Evolutionary conservation across 1,140 invertebrate genomes (phyloP), one percentile per base, ranked within the genome.

Genomic region (Drosophila simulans): DNA sequence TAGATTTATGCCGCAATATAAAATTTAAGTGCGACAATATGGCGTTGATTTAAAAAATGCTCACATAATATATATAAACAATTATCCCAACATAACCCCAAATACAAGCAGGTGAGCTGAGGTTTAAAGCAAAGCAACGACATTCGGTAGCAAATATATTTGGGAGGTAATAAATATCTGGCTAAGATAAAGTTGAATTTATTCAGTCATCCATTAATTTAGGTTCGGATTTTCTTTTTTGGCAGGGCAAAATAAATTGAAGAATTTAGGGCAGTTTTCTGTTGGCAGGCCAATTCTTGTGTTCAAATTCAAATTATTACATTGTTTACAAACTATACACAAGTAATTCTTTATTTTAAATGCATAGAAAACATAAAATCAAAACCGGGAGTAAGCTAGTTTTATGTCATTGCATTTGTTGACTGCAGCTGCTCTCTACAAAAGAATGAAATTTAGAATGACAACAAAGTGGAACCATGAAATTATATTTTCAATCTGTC

Each of bases 1-100:
- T 77, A 77, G 81, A 85, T 85, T 85, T 85, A 85, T 85, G 81
- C 77, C 54, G 48, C 81, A 71, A 85, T 77, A 85, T 85, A 85
- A 85, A 86, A 85, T 76, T 77, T 77, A 86, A 80, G 81, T 85
- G 77, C 77, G 81, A 80, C 81, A 85, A 81, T 85, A 80, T 70
- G 81, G 73, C 66, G 81, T 66, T 85, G 71, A 59, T 72, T 80
- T 76, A 76, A 85, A 84, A 84, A 80, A 68, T 55, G 48, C 22
- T 60, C 43, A 58, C 56, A 59, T 73, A 66, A 43, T 69, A 72
- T 66, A 86, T 81, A 84, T 73, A 85, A 86, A 86, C 81, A 85
- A 84, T 84, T 80, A 85, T 80, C 62, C 71, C 45, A 69, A 57
- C 51, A 56, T 35, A 37, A 53, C 5, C 34, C 49, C 0, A 8